Percentiles rank a stretch among this genome's conserved stretches.
Conservation (phyloP, 30 jellyfish, hydroid and myxozoan genomes). For the Turritopsis dohrnii region DNA sequence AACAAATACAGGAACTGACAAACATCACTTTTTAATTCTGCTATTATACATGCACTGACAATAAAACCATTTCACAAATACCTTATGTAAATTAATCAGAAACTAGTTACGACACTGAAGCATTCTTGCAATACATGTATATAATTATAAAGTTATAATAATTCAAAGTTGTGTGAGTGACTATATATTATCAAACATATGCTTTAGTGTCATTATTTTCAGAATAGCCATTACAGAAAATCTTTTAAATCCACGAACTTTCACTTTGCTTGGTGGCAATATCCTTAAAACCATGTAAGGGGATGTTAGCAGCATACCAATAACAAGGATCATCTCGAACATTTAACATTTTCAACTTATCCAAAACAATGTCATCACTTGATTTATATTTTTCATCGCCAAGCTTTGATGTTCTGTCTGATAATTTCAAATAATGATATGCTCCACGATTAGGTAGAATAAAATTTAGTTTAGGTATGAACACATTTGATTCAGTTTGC, state of each 20-base stretch:
- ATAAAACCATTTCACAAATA: background rate
- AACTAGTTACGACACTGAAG: background rate
- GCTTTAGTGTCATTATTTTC: too few relatives aligned
- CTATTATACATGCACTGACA: background rate
- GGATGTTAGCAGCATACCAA: slow-evolving; percentile 23
- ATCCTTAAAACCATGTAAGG: slow-evolving; percentile 26
- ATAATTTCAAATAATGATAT: slow-evolving; percentile 6
- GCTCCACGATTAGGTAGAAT: slow-evolving; percentile 21
- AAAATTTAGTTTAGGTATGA: slow-evolving; percentile 22
- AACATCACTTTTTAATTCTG: background rate
- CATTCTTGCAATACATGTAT: background rate
- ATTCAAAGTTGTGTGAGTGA: too few relatives aligned
- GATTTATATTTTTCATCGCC: background rate
- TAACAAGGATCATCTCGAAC: background rate
- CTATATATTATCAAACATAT: too few relatives aligned
- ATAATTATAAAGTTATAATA: background rate
- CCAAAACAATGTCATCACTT: background rate
- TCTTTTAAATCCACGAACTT: background rate
- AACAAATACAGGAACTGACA: background rate
- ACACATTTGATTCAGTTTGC: background rate
- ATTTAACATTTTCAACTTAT: background rate
- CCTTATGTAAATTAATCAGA: background rate
- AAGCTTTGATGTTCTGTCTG: background rate
- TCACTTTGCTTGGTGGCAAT: background rate
- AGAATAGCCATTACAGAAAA: too few relatives aligned